A percentile compares a stretch with the other conserved stretches of the same genome.
Conservation (phyloP, 2,113 vertebrate species). For the Corvus cornix region DNA sequence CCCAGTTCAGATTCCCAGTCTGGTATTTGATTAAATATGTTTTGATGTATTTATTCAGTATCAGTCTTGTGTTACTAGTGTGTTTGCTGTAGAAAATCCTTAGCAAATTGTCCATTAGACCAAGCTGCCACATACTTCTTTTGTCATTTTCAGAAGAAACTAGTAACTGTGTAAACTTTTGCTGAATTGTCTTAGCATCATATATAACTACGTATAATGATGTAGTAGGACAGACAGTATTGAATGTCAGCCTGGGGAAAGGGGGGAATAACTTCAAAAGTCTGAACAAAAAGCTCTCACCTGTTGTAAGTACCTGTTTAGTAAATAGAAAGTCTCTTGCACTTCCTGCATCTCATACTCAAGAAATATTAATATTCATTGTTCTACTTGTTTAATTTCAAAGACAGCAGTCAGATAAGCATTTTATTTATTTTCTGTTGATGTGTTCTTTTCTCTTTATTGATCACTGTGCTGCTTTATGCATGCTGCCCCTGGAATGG, state of each 20-base stretch:
- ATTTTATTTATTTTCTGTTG: background rate
- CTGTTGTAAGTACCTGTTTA: background rate
- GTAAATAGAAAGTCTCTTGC: background rate
- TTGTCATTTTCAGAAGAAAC: background rate
- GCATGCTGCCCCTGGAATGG: background rate
- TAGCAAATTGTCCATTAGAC: background rate
- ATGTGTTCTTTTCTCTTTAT: background rate
- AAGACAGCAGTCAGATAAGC: background rate
- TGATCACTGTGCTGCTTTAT: background rate
- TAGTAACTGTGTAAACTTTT: background rate
- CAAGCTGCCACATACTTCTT: slow-evolving; percentile 30
- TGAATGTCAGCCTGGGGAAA: background rate
- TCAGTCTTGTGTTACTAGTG: background rate
- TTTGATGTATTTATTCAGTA: background rate
- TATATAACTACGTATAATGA: background rate
- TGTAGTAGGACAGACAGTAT: background rate
- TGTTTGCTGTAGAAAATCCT: background rate
- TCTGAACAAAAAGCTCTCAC: background rate
- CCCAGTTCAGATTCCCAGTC: slow-evolving; percentile 16
- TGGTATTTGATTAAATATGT: slow-evolving; percentile 54
- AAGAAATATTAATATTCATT: background rate
- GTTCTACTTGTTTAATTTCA: background rate
- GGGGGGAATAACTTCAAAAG: background rate
- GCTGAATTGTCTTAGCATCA: background rate
- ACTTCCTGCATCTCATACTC: background rate